A percentile compares a stretch with the other conserved stretches of the same genome.
Evolutionary conservation across 2,113 vertebrate species (phyloP).

Genomic region (Chloropsis cyanopogon): DNA sequence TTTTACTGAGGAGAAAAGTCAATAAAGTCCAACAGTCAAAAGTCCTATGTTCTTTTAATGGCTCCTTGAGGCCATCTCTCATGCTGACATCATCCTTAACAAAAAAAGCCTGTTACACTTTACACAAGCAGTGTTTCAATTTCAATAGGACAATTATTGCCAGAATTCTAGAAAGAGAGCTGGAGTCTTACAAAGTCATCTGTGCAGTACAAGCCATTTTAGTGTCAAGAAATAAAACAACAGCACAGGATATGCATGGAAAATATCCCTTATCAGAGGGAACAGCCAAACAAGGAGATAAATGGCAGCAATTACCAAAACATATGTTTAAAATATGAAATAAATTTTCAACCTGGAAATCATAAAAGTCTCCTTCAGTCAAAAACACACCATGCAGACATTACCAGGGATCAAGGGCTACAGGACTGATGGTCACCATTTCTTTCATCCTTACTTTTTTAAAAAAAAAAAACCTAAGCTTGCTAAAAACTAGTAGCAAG

Average conservation of each 20-base stretch:
- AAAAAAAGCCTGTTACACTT: constrained; percentile 68
- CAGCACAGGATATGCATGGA: constrained; percentile 7
- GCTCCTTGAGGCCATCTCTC: constrained; percentile 69
- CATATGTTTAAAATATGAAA: not conserved
- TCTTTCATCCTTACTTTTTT: not conserved
- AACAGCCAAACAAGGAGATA: constrained; percentile 27
- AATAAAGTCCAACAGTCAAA: constrained; percentile 47
- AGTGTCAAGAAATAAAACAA: constrained; percentile 32
- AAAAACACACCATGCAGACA: not conserved
- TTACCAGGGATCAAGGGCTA: not conserved
- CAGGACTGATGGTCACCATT: not conserved
- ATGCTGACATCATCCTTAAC: constrained; percentile 69
- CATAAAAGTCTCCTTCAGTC: not conserved
- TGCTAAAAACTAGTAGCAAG: not conserved
- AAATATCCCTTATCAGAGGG: constrained; percentile 16
- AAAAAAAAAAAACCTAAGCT: not conserved
- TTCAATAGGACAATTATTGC: constrained; percentile 49
- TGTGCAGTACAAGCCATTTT: not conserved
- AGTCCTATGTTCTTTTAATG: constrained; percentile 73
- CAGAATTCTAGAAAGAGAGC: constrained; percentile 34
- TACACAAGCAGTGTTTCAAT: constrained; percentile 13
- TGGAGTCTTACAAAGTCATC: constrained; percentile 41
- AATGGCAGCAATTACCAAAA: constrained; percentile 17
- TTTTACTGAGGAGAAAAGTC: constrained; percentile 64
- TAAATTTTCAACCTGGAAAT: constrained; percentile 32